A percentile compares a stretch with the other conserved stretches of the same genome.
Evolutionary conservation across 2,113 vertebrate genomes (phyloP).

Genomic region (Mohoua ochrocephala): DNA sequence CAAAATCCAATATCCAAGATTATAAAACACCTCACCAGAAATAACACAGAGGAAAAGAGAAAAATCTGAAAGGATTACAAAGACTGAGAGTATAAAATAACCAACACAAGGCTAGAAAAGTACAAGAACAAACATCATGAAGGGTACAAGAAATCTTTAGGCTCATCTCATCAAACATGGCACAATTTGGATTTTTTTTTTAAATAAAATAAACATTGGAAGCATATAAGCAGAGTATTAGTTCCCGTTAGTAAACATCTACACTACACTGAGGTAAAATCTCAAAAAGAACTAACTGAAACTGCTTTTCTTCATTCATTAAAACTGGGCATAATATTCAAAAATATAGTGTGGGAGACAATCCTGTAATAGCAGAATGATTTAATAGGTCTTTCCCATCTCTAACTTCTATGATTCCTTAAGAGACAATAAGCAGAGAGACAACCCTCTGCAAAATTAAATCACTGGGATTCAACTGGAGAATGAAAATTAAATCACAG

Average conservation of each 20-base stretch:
- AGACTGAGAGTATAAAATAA: neutral
- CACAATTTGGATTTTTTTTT: neutral
- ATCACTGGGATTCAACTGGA: conserved; percentile 55
- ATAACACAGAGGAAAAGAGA: neutral
- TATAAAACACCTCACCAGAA: neutral
- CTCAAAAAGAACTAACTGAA: neutral
- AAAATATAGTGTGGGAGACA: neutral
- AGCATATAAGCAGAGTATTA: neutral
- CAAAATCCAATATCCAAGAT: accelerated
- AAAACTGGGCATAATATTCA: neutral
- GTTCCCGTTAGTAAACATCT: neutral
- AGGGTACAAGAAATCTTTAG: neutral
- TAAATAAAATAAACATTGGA: neutral
- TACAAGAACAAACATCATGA: neutral
- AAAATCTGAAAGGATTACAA: neutral
- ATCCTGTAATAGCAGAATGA: neutral
- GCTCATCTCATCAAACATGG: neutral
- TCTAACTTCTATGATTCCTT: neutral
- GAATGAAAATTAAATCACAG: conserved; percentile 65
- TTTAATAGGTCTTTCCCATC: conserved; percentile 25
- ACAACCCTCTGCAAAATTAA: conserved; percentile 58
- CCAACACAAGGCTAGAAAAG: neutral
- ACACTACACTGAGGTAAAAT: neutral
- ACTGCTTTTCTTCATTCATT: neutral
- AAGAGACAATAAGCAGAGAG: conserved; percentile 61